These are phyloP conservation scores for Spinibarbus caldwelli DNA, from an alignment of 2,797 vertebrate genomes.

Conservation along the genomic window DNA sequence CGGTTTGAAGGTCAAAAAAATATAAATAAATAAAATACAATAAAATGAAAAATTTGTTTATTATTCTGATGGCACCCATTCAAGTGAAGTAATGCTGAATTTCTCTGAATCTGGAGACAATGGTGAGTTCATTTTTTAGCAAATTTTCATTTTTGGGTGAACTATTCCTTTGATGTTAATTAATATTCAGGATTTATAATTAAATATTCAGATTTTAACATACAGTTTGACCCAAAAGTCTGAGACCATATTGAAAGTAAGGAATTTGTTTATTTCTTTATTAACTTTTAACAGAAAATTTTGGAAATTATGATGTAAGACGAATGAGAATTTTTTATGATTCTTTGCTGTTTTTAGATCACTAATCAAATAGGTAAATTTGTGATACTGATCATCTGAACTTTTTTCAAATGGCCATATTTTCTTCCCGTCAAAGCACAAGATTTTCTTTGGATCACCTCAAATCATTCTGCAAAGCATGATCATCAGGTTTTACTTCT, in stretches of 20 bases:
- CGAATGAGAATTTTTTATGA: neutral
- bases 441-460: neutral
- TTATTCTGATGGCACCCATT: neutral
- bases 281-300: neutral
- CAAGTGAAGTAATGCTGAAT: neutral
- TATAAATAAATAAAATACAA: neutral
- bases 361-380: neutral
- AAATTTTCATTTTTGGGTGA: neutral
- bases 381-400: neutral
- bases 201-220: neutral
- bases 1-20: neutral
- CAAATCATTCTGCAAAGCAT: neutral
- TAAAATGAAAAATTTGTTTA: neutral
- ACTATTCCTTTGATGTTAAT: neutral
- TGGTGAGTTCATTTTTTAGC: neutral
- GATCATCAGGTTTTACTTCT: neutral
- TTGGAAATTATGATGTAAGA: neutral
- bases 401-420: neutral
- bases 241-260: neutral
- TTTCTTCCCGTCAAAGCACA: neutral
- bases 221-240: neutral
- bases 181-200: neutral
- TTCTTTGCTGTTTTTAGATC: neutral
- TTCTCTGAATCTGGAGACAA: neutral
- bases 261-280: neutral